Evolutionary conservation across 2,113 vertebrate genomes (phyloP), one percentile per base, ranked within the genome.

Genomic region (Bujurquina vittata): DNA sequence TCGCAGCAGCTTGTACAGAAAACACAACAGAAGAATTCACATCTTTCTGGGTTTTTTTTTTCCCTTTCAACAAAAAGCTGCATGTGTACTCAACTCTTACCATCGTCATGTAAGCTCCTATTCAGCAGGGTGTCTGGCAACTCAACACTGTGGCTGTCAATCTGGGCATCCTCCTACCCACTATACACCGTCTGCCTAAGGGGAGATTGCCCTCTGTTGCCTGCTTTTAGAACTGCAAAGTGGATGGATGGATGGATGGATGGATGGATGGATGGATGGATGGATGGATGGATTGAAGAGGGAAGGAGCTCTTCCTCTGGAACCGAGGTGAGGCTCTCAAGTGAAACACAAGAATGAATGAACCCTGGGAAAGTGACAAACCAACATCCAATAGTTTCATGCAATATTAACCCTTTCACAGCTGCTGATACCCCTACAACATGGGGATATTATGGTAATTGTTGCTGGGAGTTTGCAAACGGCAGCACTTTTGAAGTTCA

Each of bases 171-270:
- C 72, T 75, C 67, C 75, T 57, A 62, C 26, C 75, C 57, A 52
- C 63, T 29, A 63, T 20, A 8, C 17, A 17, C 57, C 31, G 49
- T 26, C 79, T 80, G 15, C 46, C 77, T 83, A 65, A 10, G 72
- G 69, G 83, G 79, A 81, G 77, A 60, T 23, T 79, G 85, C 88
- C 87, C 90, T 83, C 90, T 91, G 80, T 86, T 20, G 88, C 83
- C 54, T 15, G 11, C 54, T 62, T 52, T 75, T 43, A 88, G 84
- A 37, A 90, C 73, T 88, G 87, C 81, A 84, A 14, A 63, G 20
- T n/a, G 8, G 58, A 49, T 3, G 2, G 10, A 4, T 33, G 3
- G 60, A 72, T 75, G 60, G 83, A 63, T 59, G 35, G 79, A 55
- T 31, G 31, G 52, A 33, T 20, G 20, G 33, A 43, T 10, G 17